A percentile compares a stretch with the other conserved stretches of the same genome.
Conservation (phyloP, 2,113 vertebrate species). For the Lycaon pictus region DNA sequence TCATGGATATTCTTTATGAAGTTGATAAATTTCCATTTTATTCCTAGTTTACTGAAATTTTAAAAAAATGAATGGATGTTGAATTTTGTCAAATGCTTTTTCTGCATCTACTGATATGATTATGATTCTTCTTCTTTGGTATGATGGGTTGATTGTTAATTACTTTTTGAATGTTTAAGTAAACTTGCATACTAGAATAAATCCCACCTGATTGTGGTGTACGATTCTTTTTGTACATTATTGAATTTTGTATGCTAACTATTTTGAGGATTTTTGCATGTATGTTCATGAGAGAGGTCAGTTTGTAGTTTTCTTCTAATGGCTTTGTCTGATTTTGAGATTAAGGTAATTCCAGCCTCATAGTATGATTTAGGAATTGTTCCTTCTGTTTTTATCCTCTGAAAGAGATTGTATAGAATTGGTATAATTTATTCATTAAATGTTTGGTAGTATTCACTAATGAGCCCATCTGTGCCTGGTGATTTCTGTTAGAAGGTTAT, state of each 20-base stretch:
- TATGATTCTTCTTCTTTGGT: background rate
- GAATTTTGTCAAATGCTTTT: conserved; percentile 31
- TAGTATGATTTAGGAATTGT: background rate
- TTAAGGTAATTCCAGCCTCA: background rate
- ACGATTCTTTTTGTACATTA: background rate
- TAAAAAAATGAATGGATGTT: background rate
- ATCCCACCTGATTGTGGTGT: background rate
- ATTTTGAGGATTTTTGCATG: conserved; percentile 23
- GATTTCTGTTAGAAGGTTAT: background rate
- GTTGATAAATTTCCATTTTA: background rate
- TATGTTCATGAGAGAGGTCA: background rate
- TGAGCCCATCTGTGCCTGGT: background rate
- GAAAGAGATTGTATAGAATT: conserved; percentile 2
- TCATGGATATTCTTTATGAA: background rate
- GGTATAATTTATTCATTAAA: background rate
- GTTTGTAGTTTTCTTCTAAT: background rate
- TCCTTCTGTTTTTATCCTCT: background rate
- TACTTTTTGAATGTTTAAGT: background rate
- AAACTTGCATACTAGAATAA: background rate
- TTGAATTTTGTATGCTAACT: background rate
- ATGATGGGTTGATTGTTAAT: background rate
- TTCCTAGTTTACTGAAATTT: background rate
- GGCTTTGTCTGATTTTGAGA: background rate
- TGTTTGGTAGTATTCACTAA: background rate
- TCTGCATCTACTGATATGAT: background rate